Conservation (phyloP, 2,113 vertebrate species). For the Mixornis gularis region DNA sequence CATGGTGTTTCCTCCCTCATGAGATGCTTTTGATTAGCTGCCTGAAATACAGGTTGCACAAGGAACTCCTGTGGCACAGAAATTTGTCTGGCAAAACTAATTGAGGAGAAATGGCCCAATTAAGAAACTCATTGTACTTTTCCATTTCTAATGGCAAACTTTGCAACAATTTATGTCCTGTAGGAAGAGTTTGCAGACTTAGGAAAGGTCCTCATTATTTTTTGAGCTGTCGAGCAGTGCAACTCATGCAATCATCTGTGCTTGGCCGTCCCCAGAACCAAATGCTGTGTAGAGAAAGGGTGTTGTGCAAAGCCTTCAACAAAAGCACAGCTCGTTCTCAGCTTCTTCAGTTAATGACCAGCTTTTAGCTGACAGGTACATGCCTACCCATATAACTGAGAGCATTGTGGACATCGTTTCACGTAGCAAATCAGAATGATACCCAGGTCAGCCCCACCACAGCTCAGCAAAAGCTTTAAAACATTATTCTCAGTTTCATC, state of each 20-base stretch:
- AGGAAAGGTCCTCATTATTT: neutral
- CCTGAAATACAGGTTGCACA: slow-evolving; percentile 49
- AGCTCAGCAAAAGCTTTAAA: neutral
- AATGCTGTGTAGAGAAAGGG: neutral
- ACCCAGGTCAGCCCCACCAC: neutral
- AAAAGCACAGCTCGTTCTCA: neutral
- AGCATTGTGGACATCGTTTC: neutral
- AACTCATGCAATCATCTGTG: neutral
- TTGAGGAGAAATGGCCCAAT: slow-evolving; percentile 31
- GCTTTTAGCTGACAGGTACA: neutral
- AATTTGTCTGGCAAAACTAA: slow-evolving; percentile 32
- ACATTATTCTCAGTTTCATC: neutral
- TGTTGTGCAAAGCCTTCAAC: neutral
- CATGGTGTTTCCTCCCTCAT: neutral
- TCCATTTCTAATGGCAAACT: slow-evolving; percentile 20
- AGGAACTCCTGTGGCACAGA: neutral
- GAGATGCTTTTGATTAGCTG: slow-evolving; percentile 24
- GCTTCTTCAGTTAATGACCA: neutral
- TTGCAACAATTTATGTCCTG: neutral
- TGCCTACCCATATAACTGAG: neutral
- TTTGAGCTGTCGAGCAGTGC: neutral
- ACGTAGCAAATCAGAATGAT: neutral
- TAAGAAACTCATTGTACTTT: slow-evolving; percentile 15
- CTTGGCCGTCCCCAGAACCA: neutral
- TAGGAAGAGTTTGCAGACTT: neutral